phyloP scores from a whole-genome alignment of 2,113 vertebrate species.

The Tupaia chinensis region DNA sequence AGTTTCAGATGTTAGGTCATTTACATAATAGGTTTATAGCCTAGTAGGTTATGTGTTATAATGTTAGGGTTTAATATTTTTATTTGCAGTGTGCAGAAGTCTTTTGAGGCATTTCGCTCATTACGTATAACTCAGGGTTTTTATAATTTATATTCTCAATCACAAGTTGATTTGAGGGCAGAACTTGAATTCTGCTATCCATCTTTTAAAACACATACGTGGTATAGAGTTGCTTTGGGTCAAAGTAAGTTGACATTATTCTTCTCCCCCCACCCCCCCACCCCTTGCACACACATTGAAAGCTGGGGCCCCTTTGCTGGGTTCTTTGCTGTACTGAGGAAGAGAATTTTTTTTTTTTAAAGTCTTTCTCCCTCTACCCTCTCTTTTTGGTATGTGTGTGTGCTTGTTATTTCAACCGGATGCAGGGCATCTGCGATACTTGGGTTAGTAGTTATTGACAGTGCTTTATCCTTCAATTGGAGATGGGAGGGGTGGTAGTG shows the following conservation, averaged over 20 bases:
- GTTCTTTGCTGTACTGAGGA: slow-evolving; percentile 21
- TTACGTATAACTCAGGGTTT: neutral
- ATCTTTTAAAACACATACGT: slow-evolving; percentile 18
- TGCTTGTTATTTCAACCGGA: slow-evolving; percentile 67
- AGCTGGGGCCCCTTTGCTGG: slow-evolving; percentile 24
- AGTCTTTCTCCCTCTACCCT: slow-evolving; percentile 47
- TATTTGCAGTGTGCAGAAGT: slow-evolving; percentile 40
- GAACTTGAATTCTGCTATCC: slow-evolving; percentile 8
- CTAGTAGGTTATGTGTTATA: slow-evolving; percentile 30
- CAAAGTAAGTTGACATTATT: slow-evolving; percentile 35
- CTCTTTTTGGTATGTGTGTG: slow-evolving; percentile 4
- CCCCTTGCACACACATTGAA: neutral
- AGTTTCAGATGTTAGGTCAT: slow-evolving; percentile 62
- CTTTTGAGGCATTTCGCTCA: slow-evolving; percentile 47
- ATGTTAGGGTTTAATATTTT: slow-evolving; percentile 53
- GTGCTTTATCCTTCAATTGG: slow-evolving; percentile 72
- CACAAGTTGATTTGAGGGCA: slow-evolving; percentile 48
- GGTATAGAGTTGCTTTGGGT: slow-evolving; percentile 26
- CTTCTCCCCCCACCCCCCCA: neutral
- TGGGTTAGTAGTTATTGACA: slow-evolving; percentile 73
- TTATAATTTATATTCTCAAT: slow-evolving; percentile 42
- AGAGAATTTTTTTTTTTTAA: slow-evolving; percentile 63
- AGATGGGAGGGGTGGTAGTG: slow-evolving; percentile 61
- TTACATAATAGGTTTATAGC: slow-evolving; percentile 50
- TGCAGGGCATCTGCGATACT: slow-evolving; percentile 73